Evolutionary conservation across 2,888 invertebrate genomes (phyloP).

Genomic region (Parascotia fuliginaria): DNA sequence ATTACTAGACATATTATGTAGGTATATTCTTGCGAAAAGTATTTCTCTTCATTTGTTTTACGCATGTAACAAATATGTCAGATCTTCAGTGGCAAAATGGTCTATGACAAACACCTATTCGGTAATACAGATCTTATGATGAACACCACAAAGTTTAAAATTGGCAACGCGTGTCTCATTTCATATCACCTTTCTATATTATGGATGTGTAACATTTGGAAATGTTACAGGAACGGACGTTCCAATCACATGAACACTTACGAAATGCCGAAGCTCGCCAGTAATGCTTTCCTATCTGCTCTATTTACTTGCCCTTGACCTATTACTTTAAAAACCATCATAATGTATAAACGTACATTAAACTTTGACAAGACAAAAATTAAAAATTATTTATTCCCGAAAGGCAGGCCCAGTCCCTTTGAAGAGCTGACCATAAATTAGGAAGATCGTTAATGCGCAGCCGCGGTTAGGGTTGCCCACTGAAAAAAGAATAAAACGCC

Average conservation of each 20-base stretch:
- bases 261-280: conserved; percentile 31
- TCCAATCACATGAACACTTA: conserved; percentile 23
- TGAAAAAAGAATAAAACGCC: conserved; percentile 3
- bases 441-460: conserved; percentile 40
- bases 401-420: conserved; percentile 44
- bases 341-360: conserved; percentile 21
- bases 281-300: conserved; percentile 16
- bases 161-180: too few relatives aligned
- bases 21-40: too few relatives aligned
- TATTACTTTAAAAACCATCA: conserved; percentile 18
- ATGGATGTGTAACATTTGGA: not conserved
- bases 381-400: conserved; percentile 49
- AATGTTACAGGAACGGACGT: conserved; percentile 20
- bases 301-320: conserved; percentile 28
- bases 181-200: too few relatives aligned
- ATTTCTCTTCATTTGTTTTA: too few relatives aligned
- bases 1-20: too few relatives aligned
- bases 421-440: conserved; percentile 50
- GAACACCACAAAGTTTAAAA: too few relatives aligned
- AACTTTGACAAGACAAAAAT: conserved; percentile 33
- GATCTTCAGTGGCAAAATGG: too few relatives aligned
- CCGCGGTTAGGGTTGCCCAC: conserved; percentile 32
- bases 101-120: too few relatives aligned
- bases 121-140: too few relatives aligned
- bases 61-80: too few relatives aligned